phyloP scores from a whole-genome alignment of 2,113 vertebrate species.

The Lophochroa leadbeateri region DNA sequence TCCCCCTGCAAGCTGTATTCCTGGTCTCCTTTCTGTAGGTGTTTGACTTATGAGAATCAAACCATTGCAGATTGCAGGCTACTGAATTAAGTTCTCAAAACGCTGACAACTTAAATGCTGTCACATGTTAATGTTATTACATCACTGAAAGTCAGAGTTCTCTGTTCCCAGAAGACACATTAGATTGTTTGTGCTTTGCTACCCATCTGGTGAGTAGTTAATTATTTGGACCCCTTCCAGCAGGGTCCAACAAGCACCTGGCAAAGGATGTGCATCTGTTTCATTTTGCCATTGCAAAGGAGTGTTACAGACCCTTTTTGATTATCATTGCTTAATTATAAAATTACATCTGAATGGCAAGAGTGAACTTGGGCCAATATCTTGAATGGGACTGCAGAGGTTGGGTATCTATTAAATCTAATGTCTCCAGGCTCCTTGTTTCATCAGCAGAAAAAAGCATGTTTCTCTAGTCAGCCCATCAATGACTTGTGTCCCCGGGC shows the following conservation, averaged over 20 bases:
- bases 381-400: neutral
- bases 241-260: slow-evolving; percentile 34
- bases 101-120: slow-evolving; percentile 28
- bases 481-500: neutral
- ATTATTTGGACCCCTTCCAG: slow-evolving; percentile 58
- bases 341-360: neutral
- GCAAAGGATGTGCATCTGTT: slow-evolving; percentile 16
- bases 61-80: neutral
- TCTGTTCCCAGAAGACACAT: slow-evolving; percentile 43
- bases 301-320: neutral
- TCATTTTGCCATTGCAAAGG: neutral
- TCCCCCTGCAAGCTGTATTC: neutral
- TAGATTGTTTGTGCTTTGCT: slow-evolving; percentile 58
- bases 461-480: neutral
- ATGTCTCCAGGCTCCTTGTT: neutral
- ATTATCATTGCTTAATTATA: neutral
- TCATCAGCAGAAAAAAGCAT: neutral
- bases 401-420: neutral
- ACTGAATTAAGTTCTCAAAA: slow-evolving; percentile 24
- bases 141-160: slow-evolving; percentile 12
- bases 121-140: slow-evolving; percentile 47
- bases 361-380: neutral
- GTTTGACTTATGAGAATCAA: neutral
- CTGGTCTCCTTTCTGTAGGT: neutral
- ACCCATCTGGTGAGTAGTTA: slow-evolving; percentile 48